Base-by-base conservation (phyloP, 2,888 invertebrate species). In the Lumbricus terrestris region DNA sequence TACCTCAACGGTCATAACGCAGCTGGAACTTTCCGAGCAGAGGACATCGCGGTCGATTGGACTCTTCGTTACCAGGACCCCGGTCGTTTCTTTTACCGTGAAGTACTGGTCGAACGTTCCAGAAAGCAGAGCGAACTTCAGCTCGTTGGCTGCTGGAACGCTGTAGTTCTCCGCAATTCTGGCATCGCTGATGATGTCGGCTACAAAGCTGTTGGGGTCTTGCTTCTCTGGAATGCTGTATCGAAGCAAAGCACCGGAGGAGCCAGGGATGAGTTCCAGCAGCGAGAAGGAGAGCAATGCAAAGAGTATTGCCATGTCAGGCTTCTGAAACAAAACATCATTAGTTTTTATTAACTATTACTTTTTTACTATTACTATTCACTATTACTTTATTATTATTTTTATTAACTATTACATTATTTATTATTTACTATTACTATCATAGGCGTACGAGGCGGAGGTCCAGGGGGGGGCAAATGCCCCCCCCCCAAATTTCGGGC, bases 191-290 rank as follows among this genome's bases (percentile, higher is more conserved):
- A 85, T 20, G 85, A 85, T 85, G 85, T 85, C 85, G 85, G 35
- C 85, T 35, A 85, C 85, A 35, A 37, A 35, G 6, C 35, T 35
- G 20, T 37, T 37, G 34, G 20, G 18, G 85, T 33, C 85, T 23
- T 85, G 85, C 85, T 85, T 37, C 85, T 85, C 85, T 23, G 34
- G 85, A 85, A 85, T 85, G 15, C 35, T 85, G 85, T 85, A 85
- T 35, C 85, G 34, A 5, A 85, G 85, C 85, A 85, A 85, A 33
- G 37, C 37, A 16, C n/a, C 23, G 34, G 85, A 35, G 34, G 85
- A 35, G 35, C 85, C 13, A 85, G 37, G 85, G n/a, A 29, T n/a
- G 69, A 69, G 69, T n/a, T 29, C 69, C 69, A 69, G n/a, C 6
- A 69, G n/a, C 8, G n/a, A 6, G 69, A n/a, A n/a, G 69, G n/a